A percentile compares a stretch with the other conserved stretches of the same genome.
These are phyloP conservation scores for Leistus spinibarbis DNA, from an alignment of 2,888 invertebrate genomes.

Conservation along the genomic window DNA sequence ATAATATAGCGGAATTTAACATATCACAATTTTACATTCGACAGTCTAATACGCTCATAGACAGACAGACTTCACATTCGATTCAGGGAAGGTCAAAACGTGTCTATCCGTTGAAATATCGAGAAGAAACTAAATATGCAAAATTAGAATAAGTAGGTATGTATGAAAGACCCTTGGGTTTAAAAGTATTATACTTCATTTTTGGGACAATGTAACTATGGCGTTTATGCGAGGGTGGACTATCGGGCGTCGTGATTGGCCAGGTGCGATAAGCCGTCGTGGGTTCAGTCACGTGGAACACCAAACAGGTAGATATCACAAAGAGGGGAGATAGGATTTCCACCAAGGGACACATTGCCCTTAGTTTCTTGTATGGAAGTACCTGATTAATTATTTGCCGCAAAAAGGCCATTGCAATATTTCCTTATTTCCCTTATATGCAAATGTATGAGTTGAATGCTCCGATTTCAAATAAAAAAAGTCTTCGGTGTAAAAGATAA, in stretches of 20 bases:
- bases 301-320: conserved; percentile 8
- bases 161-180: too few species aligned
- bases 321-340: neutral
- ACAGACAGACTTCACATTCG: too few species aligned
- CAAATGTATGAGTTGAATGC: too few species aligned
- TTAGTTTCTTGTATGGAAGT: neutral
- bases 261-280: conserved; percentile 32
- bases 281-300: neutral
- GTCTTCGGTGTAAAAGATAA: neutral
- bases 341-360: neutral
- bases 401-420: neutral
- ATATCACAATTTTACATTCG: too few species aligned
- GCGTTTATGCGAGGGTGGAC: conserved; percentile 17
- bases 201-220: neutral
- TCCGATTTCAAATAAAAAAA: too few species aligned
- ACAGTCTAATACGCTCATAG: too few species aligned
- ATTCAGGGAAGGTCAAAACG: too few species aligned
- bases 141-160: too few species aligned
- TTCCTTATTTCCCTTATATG: neutral
- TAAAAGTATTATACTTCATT: neutral
- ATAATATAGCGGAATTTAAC: too few species aligned
- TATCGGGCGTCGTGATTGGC: conserved; percentile 29
- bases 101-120: too few species aligned
- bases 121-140: too few species aligned
- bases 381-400: neutral